Conservation (phyloP, 2,797 vertebrate genomes). For the Carapus acus region DNA sequence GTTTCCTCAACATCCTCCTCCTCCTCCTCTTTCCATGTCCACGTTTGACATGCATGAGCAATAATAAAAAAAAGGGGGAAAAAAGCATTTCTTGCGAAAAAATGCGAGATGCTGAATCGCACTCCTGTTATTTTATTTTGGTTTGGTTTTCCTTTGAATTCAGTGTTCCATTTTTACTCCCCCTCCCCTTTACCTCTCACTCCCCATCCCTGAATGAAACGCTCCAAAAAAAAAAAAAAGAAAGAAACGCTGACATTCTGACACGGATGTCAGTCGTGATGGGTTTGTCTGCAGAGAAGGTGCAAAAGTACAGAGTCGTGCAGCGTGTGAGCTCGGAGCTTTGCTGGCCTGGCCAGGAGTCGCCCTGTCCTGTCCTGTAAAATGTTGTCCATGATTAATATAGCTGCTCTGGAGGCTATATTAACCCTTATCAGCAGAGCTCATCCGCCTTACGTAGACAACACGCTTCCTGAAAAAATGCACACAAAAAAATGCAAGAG, state of each 20-base stretch:
- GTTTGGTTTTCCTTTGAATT: no score
- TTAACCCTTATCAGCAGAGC: conserved; percentile 60
- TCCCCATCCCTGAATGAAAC: conserved; percentile 59
- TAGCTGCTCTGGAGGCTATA: conserved; percentile 65
- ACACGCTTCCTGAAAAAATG: no score
- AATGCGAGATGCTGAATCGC: conserved; percentile 62
- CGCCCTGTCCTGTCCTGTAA: conserved; percentile 43
- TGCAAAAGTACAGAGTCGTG: conserved; percentile 57
- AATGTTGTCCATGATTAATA: conserved; percentile 65
- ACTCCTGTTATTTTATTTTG: conserved; percentile 52
- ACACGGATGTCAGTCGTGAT: conserved; percentile 54
- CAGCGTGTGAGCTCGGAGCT: conserved; percentile 60
- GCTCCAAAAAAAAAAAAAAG: conserved; percentile 48
- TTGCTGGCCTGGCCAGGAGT: conserved; percentile 47
- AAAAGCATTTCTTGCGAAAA: conserved; percentile 33
- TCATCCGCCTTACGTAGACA: no score
- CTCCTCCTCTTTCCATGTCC: conserved; percentile 66
- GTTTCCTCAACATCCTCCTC: conserved; percentile 59
- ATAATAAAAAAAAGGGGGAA: no score
- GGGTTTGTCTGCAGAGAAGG: conserved; percentile 55
- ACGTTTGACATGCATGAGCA: conserved; percentile 77
- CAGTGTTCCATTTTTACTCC: conserved; percentile 59
- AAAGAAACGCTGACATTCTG: conserved; percentile 54
- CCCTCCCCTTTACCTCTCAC: conserved; percentile 48
- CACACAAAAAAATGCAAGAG: no score